A percentile compares a stretch with the other conserved stretches of the same genome.
Evolutionary conservation across 2,797 vertebrate species (phyloP).

Genomic region (Odontamblyopus rebecca): DNA sequence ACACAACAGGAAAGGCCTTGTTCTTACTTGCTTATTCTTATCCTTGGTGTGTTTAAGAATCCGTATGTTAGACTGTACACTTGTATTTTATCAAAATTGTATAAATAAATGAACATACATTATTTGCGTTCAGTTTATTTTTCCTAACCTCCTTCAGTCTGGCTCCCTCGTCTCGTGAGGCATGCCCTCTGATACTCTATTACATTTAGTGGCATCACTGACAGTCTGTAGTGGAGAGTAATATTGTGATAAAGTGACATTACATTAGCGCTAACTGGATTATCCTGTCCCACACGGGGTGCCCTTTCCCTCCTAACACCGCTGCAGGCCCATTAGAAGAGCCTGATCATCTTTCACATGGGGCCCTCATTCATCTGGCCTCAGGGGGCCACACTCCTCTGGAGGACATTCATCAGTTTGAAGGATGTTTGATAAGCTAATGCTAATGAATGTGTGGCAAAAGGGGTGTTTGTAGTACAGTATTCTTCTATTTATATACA

Average conservation of each 20-base stretch:
- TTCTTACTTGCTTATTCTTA: no score
- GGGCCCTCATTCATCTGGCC: conserved; percentile 40
- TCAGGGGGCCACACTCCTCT: conserved; percentile 30
- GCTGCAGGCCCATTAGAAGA: conserved; percentile 54
- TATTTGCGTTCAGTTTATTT: no score
- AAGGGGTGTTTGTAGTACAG: background rate
- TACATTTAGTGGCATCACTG: conserved; percentile 36
- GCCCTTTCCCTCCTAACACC: conserved; percentile 52
- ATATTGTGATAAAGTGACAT: conserved; percentile 63
- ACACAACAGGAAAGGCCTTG: no score
- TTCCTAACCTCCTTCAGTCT: background rate
- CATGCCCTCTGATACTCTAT: background rate
- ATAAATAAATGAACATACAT: no score
- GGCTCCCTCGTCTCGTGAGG: background rate
- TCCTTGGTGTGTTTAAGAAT: no score
- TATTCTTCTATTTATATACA: no score
- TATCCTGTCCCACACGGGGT: conserved; percentile 60
- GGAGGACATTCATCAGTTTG: conserved; percentile 35
- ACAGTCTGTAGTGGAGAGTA: conserved; percentile 21
- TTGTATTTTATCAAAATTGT: no score
- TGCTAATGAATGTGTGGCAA: background rate
- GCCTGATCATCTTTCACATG: conserved; percentile 27
- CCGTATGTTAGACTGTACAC: no score
- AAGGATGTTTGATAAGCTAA: conserved; percentile 23
- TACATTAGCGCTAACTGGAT: conserved; percentile 65